A percentile compares a stretch with the other conserved stretches of the same genome.
Evolutionary conservation across 2,797 vertebrate genomes (phyloP).

Genomic region (Macroramphosus scolopax): DNA sequence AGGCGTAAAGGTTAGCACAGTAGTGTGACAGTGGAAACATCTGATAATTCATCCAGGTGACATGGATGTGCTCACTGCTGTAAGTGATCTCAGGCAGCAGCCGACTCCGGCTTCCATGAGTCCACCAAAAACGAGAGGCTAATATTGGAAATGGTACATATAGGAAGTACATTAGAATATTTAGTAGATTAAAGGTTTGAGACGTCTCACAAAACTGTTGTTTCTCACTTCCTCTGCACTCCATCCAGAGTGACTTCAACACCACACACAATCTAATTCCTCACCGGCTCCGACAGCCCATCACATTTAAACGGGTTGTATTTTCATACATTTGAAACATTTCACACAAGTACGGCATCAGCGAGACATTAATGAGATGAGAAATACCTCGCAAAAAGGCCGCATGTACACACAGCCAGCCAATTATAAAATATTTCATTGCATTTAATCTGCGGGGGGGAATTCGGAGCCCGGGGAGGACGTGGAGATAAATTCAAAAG

Average conservation of each 20-base stretch:
- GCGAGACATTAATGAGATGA: constrained; percentile 32
- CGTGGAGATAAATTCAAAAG: constrained; percentile 32
- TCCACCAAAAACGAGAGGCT: background rate
- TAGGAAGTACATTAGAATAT: no score
- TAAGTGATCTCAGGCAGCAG: constrained; percentile 26
- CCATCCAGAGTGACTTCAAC: no score
- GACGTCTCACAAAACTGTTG: no score
- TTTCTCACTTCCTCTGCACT: no score
- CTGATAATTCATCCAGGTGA: constrained; percentile 54
- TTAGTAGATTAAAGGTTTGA: no score
- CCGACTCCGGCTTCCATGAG: constrained; percentile 5
- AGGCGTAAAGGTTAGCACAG: constrained; percentile 48
- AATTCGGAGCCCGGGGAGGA: constrained; percentile 29
- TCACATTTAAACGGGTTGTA: constrained; percentile 8
- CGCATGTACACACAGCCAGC: constrained; percentile 26
- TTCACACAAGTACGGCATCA: constrained; percentile 16
- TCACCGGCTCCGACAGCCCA: no score
- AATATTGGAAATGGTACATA: no score
- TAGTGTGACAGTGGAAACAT: constrained; percentile 45
- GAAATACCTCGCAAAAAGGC: constrained; percentile 13
- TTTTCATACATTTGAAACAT: constrained; percentile 9
- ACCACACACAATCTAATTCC: no score
- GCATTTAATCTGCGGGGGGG: constrained; percentile 33
- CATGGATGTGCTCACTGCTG: constrained; percentile 31
- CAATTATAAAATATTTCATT: constrained; percentile 47